Evolutionary conservation across 2,113 vertebrate species (phyloP), one percentile per base, ranked within the genome.

Genomic region (Macaca nemestrina): DNA sequence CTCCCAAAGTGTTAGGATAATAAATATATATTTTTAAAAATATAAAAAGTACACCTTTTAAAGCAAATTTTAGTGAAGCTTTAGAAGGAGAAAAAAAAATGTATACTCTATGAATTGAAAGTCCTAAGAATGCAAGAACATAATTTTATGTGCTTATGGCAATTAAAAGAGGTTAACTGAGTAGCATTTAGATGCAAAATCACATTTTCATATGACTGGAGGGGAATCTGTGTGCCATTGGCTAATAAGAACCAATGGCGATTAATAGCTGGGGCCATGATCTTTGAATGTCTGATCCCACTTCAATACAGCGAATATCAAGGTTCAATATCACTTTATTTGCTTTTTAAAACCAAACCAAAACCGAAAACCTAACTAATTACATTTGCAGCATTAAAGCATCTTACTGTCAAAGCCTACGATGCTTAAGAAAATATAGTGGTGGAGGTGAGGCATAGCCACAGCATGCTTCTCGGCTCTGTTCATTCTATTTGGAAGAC

Each of bases 161-260:
- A 98, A 98, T 98, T 98, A 98, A 94, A 48, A 96, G 95, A 97
- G 90, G 83, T 81, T 97, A 98, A 97, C 68, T 94, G 61, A 91
- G 83, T 93, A 73, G 75, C 50, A 90, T 97, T 97, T 98, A 95
- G 94, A 97, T 88, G 17, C 72, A 91, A 94, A 97, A 75, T 73
- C 73, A 78, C 82, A 86, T 97, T 97, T 98, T 97, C 97, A 92
- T 85, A 93, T 95, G 95, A 89, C 97, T 97, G 79, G 79, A 98
- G 95, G 91, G 90, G 72, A 98, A 97, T 96, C 96, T 0, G 0
- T 96, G 90, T 93, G 96, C 64, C 72, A 52, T 94, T 97, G 81
- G 70, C 16, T 8, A 94, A 93, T 88, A 72, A 40, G 40, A 96
- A 98, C 70, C 93, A 98, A 84, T 94, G 64, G 43, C 96, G 94